A percentile compares a stretch with the other conserved stretches of the same genome.
These are phyloP conservation scores for Liopterus haemorrhoidalis DNA, from an alignment of 2,888 invertebrate genomes.

Conservation along the genomic window DNA sequence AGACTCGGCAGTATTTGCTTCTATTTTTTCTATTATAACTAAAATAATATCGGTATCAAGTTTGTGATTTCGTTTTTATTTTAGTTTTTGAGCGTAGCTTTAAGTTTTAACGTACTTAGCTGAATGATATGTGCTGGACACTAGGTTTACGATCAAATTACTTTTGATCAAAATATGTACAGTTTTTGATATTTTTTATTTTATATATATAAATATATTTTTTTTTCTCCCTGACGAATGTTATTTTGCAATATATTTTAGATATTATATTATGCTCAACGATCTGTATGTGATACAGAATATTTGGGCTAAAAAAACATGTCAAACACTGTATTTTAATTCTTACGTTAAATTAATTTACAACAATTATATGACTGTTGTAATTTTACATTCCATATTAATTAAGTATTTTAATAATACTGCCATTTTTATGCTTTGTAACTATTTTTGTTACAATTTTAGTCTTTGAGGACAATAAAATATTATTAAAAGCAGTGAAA, in stretches of 20 bases:
- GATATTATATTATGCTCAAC: constrained; percentile 15
- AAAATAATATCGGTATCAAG: no score
- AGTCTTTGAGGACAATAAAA: not conserved
- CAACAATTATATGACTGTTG: no score
- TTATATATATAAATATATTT: constrained; percentile 10
- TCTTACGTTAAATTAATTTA: not conserved
- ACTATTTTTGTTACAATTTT: not conserved
- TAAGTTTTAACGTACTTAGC: constrained; percentile 44
- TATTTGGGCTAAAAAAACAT: constrained; percentile 15
- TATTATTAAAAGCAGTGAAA: not conserved
- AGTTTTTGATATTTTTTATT: constrained; percentile 22
- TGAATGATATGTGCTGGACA: constrained; percentile 35
- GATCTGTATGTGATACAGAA: constrained; percentile 17
- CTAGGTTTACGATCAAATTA: constrained; percentile 22
- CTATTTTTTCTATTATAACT: constrained; percentile 14
- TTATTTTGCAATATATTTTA: constrained; percentile 9
- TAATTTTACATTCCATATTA: not conserved
- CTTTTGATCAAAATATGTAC: constrained; percentile 24
- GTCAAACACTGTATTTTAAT: constrained; percentile 9
- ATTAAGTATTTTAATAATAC: not conserved
- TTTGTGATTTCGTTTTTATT: no score
- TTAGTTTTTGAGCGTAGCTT: no score
- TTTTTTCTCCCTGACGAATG: constrained; percentile 4
- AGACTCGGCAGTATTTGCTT: constrained; percentile 22
- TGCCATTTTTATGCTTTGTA: not conserved